A percentile compares a stretch with the other conserved stretches of the same genome.
Conservation (phyloP, 92 coral and sea anemone species). For the Micromussa lordhowensis region DNA sequence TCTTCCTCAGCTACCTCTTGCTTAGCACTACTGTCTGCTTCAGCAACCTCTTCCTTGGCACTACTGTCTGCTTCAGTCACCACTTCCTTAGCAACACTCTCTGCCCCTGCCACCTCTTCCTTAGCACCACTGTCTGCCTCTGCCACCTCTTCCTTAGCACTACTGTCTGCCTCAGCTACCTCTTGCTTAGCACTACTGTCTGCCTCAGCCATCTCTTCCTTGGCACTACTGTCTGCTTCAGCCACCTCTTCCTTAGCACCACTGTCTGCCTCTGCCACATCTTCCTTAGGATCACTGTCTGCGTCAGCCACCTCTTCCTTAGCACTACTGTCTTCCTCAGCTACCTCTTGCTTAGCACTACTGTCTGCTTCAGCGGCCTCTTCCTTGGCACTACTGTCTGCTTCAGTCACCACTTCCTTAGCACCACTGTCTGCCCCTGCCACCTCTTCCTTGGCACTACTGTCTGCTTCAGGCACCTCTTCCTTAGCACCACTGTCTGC, state of each 20-base stretch:
- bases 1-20: conserved; percentile 38
- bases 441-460: neutral
- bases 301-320: neutral
- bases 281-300: too few species aligned
- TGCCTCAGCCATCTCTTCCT: conserved; percentile 14
- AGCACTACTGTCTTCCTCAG: neutral
- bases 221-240: neutral
- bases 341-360: conserved; percentile 7
- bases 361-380: conserved; percentile 14
- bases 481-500: conserved; percentile 10
- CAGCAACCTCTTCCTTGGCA: conserved; percentile 34
- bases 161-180: conserved; percentile 11
- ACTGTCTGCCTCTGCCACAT: too few species aligned
- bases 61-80: conserved; percentile 9
- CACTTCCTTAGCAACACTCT: conserved; percentile 17
- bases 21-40: conserved; percentile 17
- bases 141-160: neutral
- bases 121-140: conserved; percentile 12
- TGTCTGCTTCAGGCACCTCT: neutral
- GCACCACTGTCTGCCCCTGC: neutral
- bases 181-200: conserved; percentile 3
- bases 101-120: neutral
- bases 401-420: neutral
- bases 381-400: neutral
- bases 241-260: neutral